A percentile compares a stretch with the other conserved stretches of the same genome.
Evolutionary conservation across 2,888 invertebrate species (phyloP).

Genomic region (Cepaea hortensis): DNA sequence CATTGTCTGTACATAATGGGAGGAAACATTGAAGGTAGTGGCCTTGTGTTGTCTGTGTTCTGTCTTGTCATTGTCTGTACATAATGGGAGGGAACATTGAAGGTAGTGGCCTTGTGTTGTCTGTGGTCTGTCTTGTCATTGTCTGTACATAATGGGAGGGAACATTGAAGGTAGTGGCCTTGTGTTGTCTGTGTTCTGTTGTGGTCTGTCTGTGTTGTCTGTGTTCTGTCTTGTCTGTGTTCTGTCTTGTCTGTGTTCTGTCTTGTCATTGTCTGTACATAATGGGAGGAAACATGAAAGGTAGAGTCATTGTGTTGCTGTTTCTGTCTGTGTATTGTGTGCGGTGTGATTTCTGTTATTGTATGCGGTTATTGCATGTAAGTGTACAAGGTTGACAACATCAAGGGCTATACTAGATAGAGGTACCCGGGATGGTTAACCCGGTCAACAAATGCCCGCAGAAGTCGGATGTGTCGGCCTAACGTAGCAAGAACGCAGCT

Average conservation of each 20-base stretch:
- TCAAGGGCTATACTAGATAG: no score
- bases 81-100: slow-evolving; percentile 65
- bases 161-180: slow-evolving; percentile 64
- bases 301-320: not conserved
- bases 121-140: not conserved
- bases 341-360: no score
- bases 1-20: no score
- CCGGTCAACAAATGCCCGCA: no score
- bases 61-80: slow-evolving; percentile 16
- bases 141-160: slow-evolving; percentile 55
- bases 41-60: slow-evolving; percentile 52
- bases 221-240: no score
- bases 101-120: slow-evolving; percentile 55
- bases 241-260: not conserved
- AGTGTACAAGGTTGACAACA: no score
- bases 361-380: no score
- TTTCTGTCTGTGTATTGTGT: no score
- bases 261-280: not conserved
- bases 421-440: no score
- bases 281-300: not conserved
- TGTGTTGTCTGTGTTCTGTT: not conserved
- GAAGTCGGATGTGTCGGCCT: no score
- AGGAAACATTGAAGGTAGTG: no score
- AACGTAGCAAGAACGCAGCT: no score
- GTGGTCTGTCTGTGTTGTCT: not conserved